A percentile compares a stretch with the other conserved stretches of the same genome.
phyloP scores from a whole-genome alignment of 1,140 invertebrate genomes.

The Dendroctonus valens region DNA sequence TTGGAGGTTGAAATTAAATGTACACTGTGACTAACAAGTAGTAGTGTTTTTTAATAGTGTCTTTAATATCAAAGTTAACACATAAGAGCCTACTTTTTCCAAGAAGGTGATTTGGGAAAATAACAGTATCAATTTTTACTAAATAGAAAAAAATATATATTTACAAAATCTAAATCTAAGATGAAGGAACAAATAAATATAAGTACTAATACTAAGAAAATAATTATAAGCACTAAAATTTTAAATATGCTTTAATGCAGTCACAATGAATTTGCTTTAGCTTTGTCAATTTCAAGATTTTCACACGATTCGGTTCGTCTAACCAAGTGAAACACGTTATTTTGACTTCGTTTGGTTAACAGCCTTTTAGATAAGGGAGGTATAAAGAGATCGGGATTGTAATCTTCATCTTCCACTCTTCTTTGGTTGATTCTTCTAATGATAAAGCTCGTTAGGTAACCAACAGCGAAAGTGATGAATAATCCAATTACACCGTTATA shows the following conservation, averaged over 20 bases:
- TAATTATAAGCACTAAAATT: background rate
- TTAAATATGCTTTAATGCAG: background rate
- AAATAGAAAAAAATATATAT: background rate
- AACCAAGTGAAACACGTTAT: background rate
- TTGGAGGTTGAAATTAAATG: too few species aligned
- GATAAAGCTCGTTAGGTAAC: slow-evolving; percentile 59
- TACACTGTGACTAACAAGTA: too few species aligned
- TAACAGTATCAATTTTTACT: too few species aligned
- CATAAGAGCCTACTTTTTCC: too few species aligned
- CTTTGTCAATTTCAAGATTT: background rate
- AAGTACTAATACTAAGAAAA: background rate
- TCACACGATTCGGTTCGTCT: background rate
- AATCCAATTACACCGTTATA: slow-evolving; percentile 78
- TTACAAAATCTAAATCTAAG: background rate
- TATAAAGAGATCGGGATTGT: slow-evolving; percentile 64
- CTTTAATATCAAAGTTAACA: too few species aligned
- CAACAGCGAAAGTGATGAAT: slow-evolving; percentile 62
- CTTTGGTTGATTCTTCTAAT: slow-evolving; percentile 44
- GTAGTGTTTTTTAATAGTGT: too few species aligned
- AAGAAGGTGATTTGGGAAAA: too few species aligned
- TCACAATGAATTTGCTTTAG: background rate
- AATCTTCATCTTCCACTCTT: slow-evolving; percentile 37
- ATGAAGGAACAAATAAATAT: background rate
- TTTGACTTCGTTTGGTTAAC: background rate
- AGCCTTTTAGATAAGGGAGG: slow-evolving; percentile 47